Evolutionary conservation across 2,888 invertebrate species (phyloP), one percentile per base, ranked within the genome.

Genomic region (Chalcis sispes): DNA sequence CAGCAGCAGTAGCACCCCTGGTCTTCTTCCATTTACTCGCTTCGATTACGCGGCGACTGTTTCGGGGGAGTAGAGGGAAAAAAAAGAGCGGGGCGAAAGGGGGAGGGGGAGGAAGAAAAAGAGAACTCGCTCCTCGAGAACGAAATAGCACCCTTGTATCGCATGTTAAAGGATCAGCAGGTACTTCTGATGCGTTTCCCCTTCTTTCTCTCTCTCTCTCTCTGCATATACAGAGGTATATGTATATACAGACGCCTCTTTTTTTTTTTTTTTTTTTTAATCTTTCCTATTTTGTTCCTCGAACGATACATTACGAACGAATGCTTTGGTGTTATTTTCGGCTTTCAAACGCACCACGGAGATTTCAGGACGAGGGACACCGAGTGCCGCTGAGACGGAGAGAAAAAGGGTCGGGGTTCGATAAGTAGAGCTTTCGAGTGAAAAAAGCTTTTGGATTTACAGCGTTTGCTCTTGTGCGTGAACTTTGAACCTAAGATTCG

Each of bases 141-240:
- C n/a, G n/a, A n/a, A n/a, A n/a, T n/a, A n/a, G n/a, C n/a, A n/a
- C 50, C 59, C 46, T 61, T 52, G 15, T 58, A 46, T 40, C 52
- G 61, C 40, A 15, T n/a, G 71, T 62, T 70, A 70, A 61, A 70
- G 71, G 46, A 56, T 72, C 64, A 46, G 54, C 56, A 56, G 72
- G 46, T 64, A 72, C 72, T 72, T 64, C 7, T 25, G 54, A 25
- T 20, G 48, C 36, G 62, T 40, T 48, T 20, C 8, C 58, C 23
- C 56, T 3, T n/a, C 1, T 50, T 4, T 2, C 10, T 40, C 40
- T 54, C 13, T n/a, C n/a, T n/a, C n/a, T n/a, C n/a, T n/a, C n/a
- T n/a, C n/a, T n/a, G n/a, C n/a, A n/a, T n/a, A n/a, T n/a, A n/a
- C n/a, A n/a, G n/a, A n/a, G n/a, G n/a, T n/a, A n/a, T n/a, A n/a